phyloP scores from a whole-genome alignment of 2,113 vertebrate genomes.

The Grantiella picta region DNA sequence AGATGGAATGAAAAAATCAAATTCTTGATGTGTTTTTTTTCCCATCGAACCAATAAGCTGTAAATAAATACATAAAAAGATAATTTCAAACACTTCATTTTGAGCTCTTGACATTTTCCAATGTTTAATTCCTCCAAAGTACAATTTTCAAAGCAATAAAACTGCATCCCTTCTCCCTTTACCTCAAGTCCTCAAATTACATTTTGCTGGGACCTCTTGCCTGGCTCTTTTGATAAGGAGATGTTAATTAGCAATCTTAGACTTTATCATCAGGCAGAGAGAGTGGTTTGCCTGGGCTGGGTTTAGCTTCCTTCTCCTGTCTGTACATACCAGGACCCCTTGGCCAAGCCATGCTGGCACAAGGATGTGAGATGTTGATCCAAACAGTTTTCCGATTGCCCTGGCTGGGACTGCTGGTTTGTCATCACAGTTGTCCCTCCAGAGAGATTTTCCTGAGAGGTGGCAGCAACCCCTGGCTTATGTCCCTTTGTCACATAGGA shows the following conservation, averaged over 20 bases:
- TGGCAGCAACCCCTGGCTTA: neutral
- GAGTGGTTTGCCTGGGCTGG: neutral
- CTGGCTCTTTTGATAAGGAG: neutral
- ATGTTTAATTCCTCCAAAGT: neutral
- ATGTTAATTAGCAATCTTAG: neutral
- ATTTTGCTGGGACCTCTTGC: neutral
- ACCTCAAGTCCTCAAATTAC: neutral
- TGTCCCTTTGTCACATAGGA: neutral
- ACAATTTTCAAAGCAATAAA: neutral
- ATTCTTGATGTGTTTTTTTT: neutral
- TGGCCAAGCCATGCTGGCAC: neutral
- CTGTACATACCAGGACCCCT: neutral
- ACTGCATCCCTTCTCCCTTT: neutral
- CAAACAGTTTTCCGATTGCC: neutral
- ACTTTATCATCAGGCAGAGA: neutral
- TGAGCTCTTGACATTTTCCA: neutral
- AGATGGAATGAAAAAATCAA: neutral
- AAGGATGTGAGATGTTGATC: fast-evolving
- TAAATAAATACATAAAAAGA: slow-evolving; percentile 29
- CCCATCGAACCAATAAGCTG: neutral
- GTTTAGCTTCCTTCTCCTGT: neutral
- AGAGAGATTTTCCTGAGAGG: neutral
- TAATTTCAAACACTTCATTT: slow-evolving; percentile 14
- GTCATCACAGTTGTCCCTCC: neutral
- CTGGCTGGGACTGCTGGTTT: neutral